Base-by-base conservation (phyloP, 2,888 invertebrate species). In the Argyresthia goedartella region DNA sequence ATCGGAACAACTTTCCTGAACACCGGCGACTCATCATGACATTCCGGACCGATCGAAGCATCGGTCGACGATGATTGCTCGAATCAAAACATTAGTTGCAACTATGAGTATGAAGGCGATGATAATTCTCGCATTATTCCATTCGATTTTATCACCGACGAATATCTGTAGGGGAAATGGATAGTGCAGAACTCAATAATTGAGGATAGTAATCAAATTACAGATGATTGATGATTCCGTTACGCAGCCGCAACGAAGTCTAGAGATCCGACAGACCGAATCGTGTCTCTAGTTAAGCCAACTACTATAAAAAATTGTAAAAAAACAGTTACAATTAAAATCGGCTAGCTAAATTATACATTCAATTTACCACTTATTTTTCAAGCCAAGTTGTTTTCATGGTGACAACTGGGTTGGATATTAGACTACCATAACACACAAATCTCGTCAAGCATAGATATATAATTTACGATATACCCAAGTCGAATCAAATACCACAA, bases 121-220 rank as follows among this genome's bases (percentile, higher is more conserved):
- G 34, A 34, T 34, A 9, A 42, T 43, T 33, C 43, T 50, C 33
- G 14, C 14, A 16, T 48, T 8, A 36, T 48, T 48, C 35, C 8
- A 42, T 34, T 44, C 50, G 50, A 43, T 50, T 34, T n/a, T 48
- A 48, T 48, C 13, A 48, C 35, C 36, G 13, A 10, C n/a, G n/a
- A n/a, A n/a, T 36, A 35, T 6, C 8, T 46, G 35, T 35, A 33
- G 65, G 66, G 65, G 65, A 66, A 73, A 68, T 69, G 69, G 70
- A 69, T 67, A 84, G 79, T 82, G 81, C 81, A 73, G 77, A 76
- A 82, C 80, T 81, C 76, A 85, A 85, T 86, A 86, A 86, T 85
- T 86, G 86, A 84, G 81, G 81, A 82, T 84, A 85, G 84, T 85
- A 86, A 86, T 85, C 85, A 84, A 85, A 86, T 86, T 84, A 85